Base-by-base conservation (phyloP, 1,140 invertebrate species). In the Aricia agestis region DNA sequence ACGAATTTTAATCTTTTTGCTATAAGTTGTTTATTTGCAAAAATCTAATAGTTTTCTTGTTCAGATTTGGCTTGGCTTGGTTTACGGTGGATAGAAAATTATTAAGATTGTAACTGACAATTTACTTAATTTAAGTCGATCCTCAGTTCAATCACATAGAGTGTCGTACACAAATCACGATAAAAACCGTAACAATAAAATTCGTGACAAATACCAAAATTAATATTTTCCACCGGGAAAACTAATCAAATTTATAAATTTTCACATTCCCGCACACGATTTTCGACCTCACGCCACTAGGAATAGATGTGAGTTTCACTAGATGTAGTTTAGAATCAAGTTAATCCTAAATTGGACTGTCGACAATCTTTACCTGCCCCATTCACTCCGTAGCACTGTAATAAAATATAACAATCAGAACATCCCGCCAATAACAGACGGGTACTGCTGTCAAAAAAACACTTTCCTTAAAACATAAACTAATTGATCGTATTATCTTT, bases 381-480 rank as follows among this genome's bases (percentile, higher is more conserved):
- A 31, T 67, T 71, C 61, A 42, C 17, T 71, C 73, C 73, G 63
- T 70, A 74, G 61, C 52, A 42, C 66, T 42, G 69, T 70, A 74
- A 71, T 74, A 74, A 74, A 74, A 74, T 71, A 74, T 74, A 74
- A 74, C 73, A 74, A 74, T 74, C 73, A 74, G 73, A 71, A 66
- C 70, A 74, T 71, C 73, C 42, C 68, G 70, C 70, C 59, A 63
- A 63, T 63, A 63, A 63, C 59, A 63, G 59, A 59, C 58, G 59
- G 18, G 59, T 63, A 63, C 59, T 63, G 59, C 0, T 11, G 59
- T 10, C 59, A 63, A 63, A 63, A 63, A 63, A 59, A 17, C 2
- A 18, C 11, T 9, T 42, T 42, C 2, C 11, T 25, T 25, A 25
- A 25, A 25, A 25, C 3, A 25, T 25, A 25, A 25, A 25, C 0